phyloP scores from a whole-genome alignment of 2,888 invertebrate genomes.

The Disparrhopalites patrizii region DNA sequence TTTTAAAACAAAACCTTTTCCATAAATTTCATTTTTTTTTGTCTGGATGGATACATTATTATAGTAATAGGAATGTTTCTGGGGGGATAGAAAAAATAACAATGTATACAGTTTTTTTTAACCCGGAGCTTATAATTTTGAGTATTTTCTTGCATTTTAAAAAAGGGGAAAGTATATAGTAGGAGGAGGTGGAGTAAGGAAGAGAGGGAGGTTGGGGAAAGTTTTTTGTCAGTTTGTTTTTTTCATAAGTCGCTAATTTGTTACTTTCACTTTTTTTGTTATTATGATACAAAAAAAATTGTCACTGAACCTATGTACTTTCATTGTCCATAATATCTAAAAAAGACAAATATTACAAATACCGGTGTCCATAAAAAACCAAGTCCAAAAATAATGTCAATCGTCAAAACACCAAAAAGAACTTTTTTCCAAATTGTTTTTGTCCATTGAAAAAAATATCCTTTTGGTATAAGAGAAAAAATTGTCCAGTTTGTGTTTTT shows the following conservation, averaged over 20 bases:
- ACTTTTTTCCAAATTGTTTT: too few relatives aligned
- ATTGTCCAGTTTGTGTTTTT: too few relatives aligned
- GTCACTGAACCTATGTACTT: too few relatives aligned
- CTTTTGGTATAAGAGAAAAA: too few relatives aligned
- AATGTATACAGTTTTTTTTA: constrained; percentile 9
- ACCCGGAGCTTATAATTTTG: constrained; percentile 12
- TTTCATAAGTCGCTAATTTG: too few relatives aligned
- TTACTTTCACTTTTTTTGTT: neutral
- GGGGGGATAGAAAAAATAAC: neutral
- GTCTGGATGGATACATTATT: neutral
- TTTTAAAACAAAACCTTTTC: neutral
- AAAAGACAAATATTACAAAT: too few relatives aligned
- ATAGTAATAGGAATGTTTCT: neutral
- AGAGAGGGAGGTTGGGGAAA: neutral
- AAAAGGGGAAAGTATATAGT: neutral
- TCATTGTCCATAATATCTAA: too few relatives aligned
- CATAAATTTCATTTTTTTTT: neutral
- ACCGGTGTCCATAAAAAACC: too few relatives aligned
- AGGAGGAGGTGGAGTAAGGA: neutral
- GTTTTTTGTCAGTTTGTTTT: constrained; percentile 1
- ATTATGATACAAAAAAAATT: too few relatives aligned
- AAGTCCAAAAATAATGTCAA: too few relatives aligned
- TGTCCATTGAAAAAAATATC: too few relatives aligned
- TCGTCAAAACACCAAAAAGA: too few relatives aligned
- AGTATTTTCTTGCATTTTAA: neutral